A percentile compares a stretch with the other conserved stretches of the same genome.
phyloP scores from a whole-genome alignment of 2,888 invertebrate genomes.

The Xestia ashworthii region DNA sequence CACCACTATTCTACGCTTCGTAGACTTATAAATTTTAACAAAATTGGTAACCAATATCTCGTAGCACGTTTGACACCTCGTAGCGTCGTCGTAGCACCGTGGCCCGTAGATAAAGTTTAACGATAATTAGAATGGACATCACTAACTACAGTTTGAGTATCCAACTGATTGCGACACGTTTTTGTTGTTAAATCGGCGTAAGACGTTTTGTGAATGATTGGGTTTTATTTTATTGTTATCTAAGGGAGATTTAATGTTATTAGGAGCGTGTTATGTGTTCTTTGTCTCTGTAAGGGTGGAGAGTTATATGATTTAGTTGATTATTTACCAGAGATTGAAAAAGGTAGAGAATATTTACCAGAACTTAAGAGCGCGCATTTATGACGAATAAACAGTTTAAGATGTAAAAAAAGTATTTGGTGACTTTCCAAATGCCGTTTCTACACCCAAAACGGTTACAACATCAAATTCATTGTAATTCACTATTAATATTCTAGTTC shows the following conservation, averaged over 20 bases:
- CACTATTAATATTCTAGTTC: no score
- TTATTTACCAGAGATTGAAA: background rate
- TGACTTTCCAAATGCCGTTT: no score
- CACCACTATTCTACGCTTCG: no score
- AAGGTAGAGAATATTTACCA: background rate
- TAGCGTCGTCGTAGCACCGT: constrained; percentile 35
- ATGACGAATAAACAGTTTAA: no score
- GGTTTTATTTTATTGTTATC: constrained; percentile 66
- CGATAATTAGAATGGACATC: constrained; percentile 67
- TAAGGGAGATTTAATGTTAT: constrained; percentile 11
- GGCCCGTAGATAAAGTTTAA: constrained; percentile 67
- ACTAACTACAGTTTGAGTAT: constrained; percentile 28
- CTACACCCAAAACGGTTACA: no score
- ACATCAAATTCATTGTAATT: no score
- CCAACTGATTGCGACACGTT: constrained; percentile 66
- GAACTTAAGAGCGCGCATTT: background rate
- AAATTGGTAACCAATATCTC: no score
- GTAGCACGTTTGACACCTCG: constrained; percentile 40
- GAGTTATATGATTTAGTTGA: background rate
- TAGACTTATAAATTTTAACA: no score
- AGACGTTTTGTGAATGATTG: constrained; percentile 62
- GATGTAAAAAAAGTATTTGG: no score
- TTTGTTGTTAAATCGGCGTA: constrained; percentile 61
- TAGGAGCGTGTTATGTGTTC: constrained; percentile 1
- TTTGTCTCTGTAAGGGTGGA: background rate